Base-by-base conservation (phyloP, 2,797 vertebrate species). In the Malurus leucopterus region DNA sequence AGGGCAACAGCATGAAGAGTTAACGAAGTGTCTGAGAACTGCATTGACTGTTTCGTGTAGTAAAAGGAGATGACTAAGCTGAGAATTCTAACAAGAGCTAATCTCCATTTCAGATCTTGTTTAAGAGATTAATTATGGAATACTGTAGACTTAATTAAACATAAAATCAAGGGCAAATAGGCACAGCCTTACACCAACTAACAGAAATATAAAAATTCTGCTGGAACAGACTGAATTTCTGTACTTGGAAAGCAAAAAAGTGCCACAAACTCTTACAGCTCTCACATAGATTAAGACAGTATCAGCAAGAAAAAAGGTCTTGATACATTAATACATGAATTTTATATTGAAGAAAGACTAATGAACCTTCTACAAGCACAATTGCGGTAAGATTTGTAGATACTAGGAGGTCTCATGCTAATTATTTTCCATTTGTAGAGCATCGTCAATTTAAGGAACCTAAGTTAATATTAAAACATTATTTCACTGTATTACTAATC, bases 91-190 rank as follows among this genome's bases (percentile, higher is more conserved):
- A 44, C 49, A 79, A 69, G 64, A 74, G 15, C 43, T 94, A 71
- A 80, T 70, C 80, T 85, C n/a, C 34, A 69, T 94, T 95, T 87
- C 77, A 67, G 62, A 84, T 82, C 83, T 92, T 93, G 55, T 91
- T 94, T 75, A 68, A 86, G 53, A 89, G 34, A 75, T 78, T 93
- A 79, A 90, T 89, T 92, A 87, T 68, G n/a, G 50, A 93, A 80
- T 93, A 86, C 46, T 72, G n/a, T 85, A 90, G 84, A 84, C n/a
- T 17, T 90, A 91, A 89, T 90, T 92, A 91, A 75, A 77, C 38
- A 67, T 12, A 22, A 78, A 90, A 91, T 91, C 44, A 67, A 61
- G 36, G 54, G 20, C 65, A 93, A 91, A 72, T 61, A 69, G 43
- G 26, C 59, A 38, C 23, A 84, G 64, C 8, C 16, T 81, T 85